A percentile compares a stretch with the other conserved stretches of the same genome.
Conservation (phyloP, 2,797 vertebrate species). For the Steatocranus sp. region DNA sequence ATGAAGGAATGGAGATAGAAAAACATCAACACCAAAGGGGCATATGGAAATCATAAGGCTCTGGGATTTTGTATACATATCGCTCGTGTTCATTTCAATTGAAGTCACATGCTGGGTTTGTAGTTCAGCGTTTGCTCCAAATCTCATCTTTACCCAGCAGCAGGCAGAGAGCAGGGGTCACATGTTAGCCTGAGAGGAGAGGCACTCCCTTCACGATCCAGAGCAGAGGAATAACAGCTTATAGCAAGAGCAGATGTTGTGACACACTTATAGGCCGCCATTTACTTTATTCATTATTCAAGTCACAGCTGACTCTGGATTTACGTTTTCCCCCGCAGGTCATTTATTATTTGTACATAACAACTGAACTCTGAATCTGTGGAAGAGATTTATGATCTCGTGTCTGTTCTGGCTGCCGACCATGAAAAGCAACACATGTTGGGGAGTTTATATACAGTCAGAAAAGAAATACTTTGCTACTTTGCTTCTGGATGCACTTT, state of each 20-base stretch:
- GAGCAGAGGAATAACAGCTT: constrained; percentile 26
- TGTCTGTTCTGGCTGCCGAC: constrained; percentile 11
- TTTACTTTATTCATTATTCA: constrained; percentile 48
- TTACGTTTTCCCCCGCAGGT: constrained; percentile 16
- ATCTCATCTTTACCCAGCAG: constrained; percentile 59
- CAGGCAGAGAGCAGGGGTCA: constrained; percentile 56
- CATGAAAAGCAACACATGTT: constrained; percentile 22
- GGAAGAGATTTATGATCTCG: constrained; percentile 18
- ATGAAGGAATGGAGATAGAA: constrained; percentile 67
- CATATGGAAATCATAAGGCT: constrained; percentile 79
- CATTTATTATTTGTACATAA: constrained; percentile 42
- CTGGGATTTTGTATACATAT: constrained; percentile 61
- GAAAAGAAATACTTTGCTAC: constrained; percentile 44
- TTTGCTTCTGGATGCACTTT: constrained; percentile 19
- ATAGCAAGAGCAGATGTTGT: constrained; percentile 52
- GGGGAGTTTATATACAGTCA: constrained; percentile 5
- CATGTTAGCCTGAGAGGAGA: constrained; percentile 28
- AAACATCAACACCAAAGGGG: constrained; percentile 66
- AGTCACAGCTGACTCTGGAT: constrained; percentile 39
- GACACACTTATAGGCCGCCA: constrained; percentile 20
- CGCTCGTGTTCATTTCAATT: constrained; percentile 69
- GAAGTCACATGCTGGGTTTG: constrained; percentile 68
- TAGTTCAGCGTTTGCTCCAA: constrained; percentile 58
- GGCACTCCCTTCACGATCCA: constrained; percentile 40
- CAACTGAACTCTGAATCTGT: not conserved